Conservation (phyloP, 2,888 invertebrate genomes). For the Neoascia interrupta region DNA sequence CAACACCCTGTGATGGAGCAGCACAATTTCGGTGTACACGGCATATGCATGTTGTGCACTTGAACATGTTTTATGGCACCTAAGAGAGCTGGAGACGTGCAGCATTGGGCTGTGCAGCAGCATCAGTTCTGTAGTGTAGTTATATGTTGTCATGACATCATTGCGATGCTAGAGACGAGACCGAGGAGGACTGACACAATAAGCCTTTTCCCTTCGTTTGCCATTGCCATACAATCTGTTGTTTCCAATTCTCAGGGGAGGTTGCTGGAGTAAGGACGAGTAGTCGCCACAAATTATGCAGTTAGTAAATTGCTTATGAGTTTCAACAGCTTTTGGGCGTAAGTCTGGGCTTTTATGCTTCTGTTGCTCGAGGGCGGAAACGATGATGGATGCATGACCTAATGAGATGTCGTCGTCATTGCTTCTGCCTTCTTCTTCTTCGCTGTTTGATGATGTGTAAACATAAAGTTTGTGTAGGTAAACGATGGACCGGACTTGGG, state of each 20-base stretch:
- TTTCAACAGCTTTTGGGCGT: slow-evolving; percentile 59
- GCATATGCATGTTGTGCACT: slow-evolving; percentile 52
- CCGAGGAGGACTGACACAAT: not conserved
- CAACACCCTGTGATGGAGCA: slow-evolving; percentile 16
- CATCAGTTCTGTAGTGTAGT: slow-evolving; percentile 53
- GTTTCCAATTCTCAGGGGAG: slow-evolving; percentile 47
- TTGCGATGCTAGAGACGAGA: not conserved
- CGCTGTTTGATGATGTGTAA: no score
- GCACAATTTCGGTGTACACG: slow-evolving; percentile 14
- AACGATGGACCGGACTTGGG: no score
- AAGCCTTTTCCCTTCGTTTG: slow-evolving; percentile 38
- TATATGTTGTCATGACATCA: slow-evolving; percentile 45
- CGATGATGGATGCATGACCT: slow-evolving; percentile 58
- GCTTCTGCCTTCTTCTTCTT: not conserved
- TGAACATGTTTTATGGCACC: slow-evolving; percentile 67
- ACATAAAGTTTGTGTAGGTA: no score
- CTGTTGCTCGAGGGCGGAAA: slow-evolving; percentile 49
- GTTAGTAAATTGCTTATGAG: slow-evolving; percentile 61
- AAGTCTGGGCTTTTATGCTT: slow-evolving; percentile 37
- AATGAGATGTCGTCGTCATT: slow-evolving; percentile 55
- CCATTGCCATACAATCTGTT: slow-evolving; percentile 44
- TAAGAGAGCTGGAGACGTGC: slow-evolving; percentile 47
- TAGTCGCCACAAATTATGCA: slow-evolving; percentile 55
- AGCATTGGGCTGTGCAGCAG: slow-evolving; percentile 16
- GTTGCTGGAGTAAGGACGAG: slow-evolving; percentile 40